phyloP scores from a whole-genome alignment of 2,888 invertebrate genomes.

The Amiota communis region DNA sequence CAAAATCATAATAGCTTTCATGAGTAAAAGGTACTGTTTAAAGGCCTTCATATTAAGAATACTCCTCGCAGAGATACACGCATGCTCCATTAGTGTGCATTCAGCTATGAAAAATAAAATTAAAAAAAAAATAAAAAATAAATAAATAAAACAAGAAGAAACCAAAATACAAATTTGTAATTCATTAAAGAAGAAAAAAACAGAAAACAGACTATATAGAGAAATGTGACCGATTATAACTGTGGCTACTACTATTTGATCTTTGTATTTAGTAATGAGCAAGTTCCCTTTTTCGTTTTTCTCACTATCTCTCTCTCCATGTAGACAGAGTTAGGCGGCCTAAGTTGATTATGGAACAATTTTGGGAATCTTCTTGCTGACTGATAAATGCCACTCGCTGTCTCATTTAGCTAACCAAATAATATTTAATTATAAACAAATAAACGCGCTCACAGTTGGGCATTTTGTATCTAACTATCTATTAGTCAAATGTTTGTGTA shows the following conservation, averaged over 20 bases:
- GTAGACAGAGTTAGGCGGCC: too few species aligned
- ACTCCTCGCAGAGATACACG: conserved; percentile 11
- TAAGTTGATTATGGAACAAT: too few species aligned
- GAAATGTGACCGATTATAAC: too few species aligned
- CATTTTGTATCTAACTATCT: neutral
- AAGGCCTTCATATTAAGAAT: too few species aligned
- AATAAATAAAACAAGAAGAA: conserved; percentile 50
- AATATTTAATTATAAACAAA: conserved; percentile 66
- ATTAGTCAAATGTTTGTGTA: neutral
- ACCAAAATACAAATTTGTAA: conserved; percentile 59
- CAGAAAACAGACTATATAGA: neutral
- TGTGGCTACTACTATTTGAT: too few species aligned
- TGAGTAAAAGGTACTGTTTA: too few species aligned
- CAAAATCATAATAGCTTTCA: too few species aligned
- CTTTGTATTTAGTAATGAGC: too few species aligned
- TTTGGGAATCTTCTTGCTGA: conserved; percentile 41
- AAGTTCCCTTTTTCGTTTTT: too few species aligned
- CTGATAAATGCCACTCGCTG: conserved; percentile 63
- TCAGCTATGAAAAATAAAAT: neutral
- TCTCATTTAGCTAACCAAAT: conserved; percentile 65
- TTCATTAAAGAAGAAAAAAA: conserved; percentile 56
- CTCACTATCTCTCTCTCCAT: too few species aligned
- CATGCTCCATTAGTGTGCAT: conserved; percentile 25
- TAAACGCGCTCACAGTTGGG: conserved; percentile 48
- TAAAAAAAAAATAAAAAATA: neutral